These are phyloP conservation scores for Synanthedon myopaeformis DNA, from an alignment of 2,888 invertebrate genomes.

Conservation along the genomic window DNA sequence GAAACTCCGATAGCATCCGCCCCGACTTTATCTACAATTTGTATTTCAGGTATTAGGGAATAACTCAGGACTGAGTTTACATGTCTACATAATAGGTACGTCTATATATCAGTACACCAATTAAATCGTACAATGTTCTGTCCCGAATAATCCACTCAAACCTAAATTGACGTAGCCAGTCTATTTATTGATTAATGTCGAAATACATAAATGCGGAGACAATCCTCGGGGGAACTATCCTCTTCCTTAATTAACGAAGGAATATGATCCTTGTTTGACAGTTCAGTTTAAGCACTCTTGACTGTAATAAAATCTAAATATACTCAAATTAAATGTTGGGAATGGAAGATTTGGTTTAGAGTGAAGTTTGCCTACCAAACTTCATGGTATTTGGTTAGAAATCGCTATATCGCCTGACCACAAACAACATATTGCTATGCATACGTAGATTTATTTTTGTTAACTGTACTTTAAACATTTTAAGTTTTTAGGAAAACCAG, in stretches of 20 bases:
- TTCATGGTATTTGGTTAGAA: no score
- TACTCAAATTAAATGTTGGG: no score
- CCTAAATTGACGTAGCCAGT: slow-evolving; percentile 26
- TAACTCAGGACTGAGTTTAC: not conserved
- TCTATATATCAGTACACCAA: slow-evolving; percentile 12
- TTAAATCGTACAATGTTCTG: slow-evolving; percentile 20
- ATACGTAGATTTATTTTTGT: no score
- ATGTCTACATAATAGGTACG: not conserved
- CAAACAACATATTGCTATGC: no score
- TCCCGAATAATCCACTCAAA: slow-evolving; percentile 27
- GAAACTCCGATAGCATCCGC: slow-evolving; percentile 8
- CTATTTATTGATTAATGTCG: slow-evolving; percentile 15
- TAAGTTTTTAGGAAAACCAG: no score
- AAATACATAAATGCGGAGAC: slow-evolving; percentile 4
- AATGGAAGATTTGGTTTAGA: no score
- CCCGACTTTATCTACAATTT: slow-evolving; percentile 5
- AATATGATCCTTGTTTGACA: slow-evolving; percentile 6
- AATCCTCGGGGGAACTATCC: slow-evolving; percentile 5
- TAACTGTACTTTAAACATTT: no score
- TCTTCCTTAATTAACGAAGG: not conserved
- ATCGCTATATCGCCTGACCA: no score
- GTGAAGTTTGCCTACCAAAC: no score
- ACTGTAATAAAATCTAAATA: no score
- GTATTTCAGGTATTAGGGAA: not conserved
- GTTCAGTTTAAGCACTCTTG: not conserved